These are phyloP conservation scores for Aporrectodea caliginosa DNA, from an alignment of 1,140 invertebrate genomes.

Conservation along the genomic window DNA sequence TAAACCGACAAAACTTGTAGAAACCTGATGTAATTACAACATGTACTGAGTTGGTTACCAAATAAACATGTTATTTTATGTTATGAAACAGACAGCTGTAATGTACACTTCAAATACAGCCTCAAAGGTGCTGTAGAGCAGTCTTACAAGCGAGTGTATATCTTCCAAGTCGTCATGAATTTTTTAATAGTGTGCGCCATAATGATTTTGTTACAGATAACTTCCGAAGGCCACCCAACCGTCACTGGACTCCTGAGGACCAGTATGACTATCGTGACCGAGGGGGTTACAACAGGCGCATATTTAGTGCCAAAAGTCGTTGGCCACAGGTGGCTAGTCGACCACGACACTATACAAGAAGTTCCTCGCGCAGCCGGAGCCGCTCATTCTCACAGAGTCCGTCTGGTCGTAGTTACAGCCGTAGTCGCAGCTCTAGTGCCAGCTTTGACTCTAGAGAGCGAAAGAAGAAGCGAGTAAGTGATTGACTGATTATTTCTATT, in stretches of 20 bases:
- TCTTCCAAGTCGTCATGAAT: no score
- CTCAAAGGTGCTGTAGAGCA: no score
- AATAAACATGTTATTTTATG: no score
- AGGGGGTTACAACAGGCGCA: neutral
- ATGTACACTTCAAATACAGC: no score
- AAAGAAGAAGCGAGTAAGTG: slow-evolving; percentile 8
- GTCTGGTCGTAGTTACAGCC: slow-evolving; percentile 15
- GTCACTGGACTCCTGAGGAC: neutral
- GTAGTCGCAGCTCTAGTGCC: slow-evolving; percentile 23
- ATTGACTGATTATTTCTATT: no score
- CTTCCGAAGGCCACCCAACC: neutral
- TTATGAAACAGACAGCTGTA: no score
- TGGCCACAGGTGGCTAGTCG: neutral
- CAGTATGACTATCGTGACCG: neutral
- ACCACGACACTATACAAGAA: slow-evolving; percentile 12
- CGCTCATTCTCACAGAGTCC: slow-evolving; percentile 12
- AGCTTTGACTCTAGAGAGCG: slow-evolving; percentile 22
- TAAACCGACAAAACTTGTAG: no score
- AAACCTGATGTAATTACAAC: no score
- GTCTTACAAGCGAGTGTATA: no score
- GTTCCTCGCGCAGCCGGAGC: slow-evolving; percentile 18
- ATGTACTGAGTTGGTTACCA: no score
- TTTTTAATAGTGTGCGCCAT: no score
- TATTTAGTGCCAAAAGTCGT: neutral
- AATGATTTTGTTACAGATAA: neutral